phyloP scores from a whole-genome alignment of 2,888 invertebrate genomes.

The Deilephila elpenor region DNA sequence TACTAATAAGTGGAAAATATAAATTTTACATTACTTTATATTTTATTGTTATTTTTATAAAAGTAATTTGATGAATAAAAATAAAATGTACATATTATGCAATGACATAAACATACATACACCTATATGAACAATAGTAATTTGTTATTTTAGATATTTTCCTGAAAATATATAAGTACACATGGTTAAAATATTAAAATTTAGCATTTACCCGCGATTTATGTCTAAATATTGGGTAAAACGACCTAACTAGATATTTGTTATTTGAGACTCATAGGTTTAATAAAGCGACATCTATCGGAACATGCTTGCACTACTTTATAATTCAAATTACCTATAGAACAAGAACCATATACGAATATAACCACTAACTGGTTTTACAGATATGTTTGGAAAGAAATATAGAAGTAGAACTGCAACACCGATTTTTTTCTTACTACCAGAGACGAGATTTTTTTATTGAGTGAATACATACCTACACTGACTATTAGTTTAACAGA shows the following conservation, averaged over 20 bases:
- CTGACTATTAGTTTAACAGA: no score
- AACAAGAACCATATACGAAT: no score
- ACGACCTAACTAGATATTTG: neutral
- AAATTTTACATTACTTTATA: neutral
- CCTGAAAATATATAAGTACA: neutral
- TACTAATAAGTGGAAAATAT: neutral
- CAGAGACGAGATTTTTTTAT: no score
- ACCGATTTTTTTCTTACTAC: no score
- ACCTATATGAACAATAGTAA: neutral
- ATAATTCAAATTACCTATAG: neutral
- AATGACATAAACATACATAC: neutral
- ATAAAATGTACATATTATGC: neutral
- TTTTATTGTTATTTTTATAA: no score
- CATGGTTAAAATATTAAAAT: neutral
- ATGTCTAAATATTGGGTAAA: neutral
- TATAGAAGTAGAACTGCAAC: no score
- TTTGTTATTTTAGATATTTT: neutral
- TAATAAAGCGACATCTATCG: neutral
- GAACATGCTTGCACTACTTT: conserved; percentile 1
- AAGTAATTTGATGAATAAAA: neutral
- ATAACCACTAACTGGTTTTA: no score
- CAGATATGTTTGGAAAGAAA: no score
- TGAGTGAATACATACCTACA: no score
- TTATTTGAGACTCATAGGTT: neutral
- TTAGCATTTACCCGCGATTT: no score